Conservation (phyloP, 2,888 invertebrate genomes). For the Pollenia amentaria region DNA sequence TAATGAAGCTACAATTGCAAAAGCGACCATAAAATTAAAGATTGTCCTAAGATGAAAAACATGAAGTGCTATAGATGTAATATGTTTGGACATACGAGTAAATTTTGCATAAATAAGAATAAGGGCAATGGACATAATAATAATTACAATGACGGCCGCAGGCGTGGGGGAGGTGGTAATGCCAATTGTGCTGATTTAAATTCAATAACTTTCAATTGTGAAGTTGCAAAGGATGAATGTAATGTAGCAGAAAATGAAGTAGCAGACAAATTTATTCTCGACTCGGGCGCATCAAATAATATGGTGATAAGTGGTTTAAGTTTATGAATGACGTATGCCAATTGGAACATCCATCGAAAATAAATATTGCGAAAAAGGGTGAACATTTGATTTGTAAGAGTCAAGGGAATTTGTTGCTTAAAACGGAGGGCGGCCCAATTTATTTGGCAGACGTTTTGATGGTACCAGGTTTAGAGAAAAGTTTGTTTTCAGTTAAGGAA, state of each 20-base stretch:
- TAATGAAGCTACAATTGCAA: too few species aligned
- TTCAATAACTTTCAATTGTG: background rate
- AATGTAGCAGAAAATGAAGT: too few species aligned
- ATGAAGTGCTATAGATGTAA: too few species aligned
- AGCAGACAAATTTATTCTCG: constrained; percentile 32
- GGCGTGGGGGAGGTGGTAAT: background rate
- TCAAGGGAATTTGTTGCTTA: constrained; percentile 12
- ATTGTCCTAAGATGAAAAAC: too few species aligned
- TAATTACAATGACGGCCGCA: too few species aligned
- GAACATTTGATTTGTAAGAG: constrained; percentile 18
- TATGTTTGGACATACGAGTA: too few species aligned
- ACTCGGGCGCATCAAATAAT: constrained; percentile 40
- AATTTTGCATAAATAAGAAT: too few species aligned
- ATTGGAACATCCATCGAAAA: constrained; percentile 10
- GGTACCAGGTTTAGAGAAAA: constrained; percentile 23
- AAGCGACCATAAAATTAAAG: too few species aligned
- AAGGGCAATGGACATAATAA: too few species aligned
- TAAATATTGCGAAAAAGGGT: constrained; percentile 20
- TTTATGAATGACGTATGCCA: background rate
- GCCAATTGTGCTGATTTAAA: background rate
- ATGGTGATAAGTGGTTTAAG: constrained; percentile 14
- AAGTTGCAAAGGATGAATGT: background rate
- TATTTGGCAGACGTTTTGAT: constrained; percentile 25
- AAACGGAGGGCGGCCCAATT: background rate
- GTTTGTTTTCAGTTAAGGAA: too few species aligned